These are phyloP conservation scores for Corythornis madagascariensis DNA, from an alignment of 2,113 vertebrate species.

Conservation along the genomic window DNA sequence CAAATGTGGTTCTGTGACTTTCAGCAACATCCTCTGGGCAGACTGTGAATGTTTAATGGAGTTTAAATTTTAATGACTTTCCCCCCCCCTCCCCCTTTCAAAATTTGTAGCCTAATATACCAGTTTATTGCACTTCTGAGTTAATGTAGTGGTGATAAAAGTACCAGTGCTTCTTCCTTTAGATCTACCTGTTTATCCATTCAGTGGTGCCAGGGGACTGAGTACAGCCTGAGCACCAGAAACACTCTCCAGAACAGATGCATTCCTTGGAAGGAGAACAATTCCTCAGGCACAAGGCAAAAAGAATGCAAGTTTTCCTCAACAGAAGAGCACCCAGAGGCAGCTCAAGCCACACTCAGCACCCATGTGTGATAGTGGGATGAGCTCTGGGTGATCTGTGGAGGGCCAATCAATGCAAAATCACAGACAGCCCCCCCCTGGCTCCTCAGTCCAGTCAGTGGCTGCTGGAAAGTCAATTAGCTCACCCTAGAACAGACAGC, in stretches of 20 bases:
- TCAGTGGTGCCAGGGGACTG: background rate
- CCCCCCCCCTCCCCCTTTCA: background rate
- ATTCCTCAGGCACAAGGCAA: background rate
- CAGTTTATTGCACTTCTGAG: background rate
- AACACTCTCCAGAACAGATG: background rate
- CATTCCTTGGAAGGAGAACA: constrained; percentile 27
- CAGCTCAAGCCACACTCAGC: background rate
- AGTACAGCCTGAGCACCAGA: background rate
- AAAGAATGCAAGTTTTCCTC: background rate
- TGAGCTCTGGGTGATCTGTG: background rate
- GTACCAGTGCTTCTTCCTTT: background rate
- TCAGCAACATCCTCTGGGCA: background rate
- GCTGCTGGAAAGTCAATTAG: background rate
- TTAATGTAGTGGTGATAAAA: background rate
- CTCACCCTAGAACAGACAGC: background rate
- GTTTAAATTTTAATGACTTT: constrained; percentile 13
- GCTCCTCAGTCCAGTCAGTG: background rate
- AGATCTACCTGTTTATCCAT: constrained; percentile 37
- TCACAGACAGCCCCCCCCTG: background rate
- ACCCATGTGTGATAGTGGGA: accelerated
- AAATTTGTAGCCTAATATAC: background rate
- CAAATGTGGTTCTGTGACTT: background rate
- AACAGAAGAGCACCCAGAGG: background rate
- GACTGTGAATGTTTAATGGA: background rate
- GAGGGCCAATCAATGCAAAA: background rate